phyloP scores from a whole-genome alignment of 1,140 invertebrate genomes.

The Penaeus vannamei region DNA sequence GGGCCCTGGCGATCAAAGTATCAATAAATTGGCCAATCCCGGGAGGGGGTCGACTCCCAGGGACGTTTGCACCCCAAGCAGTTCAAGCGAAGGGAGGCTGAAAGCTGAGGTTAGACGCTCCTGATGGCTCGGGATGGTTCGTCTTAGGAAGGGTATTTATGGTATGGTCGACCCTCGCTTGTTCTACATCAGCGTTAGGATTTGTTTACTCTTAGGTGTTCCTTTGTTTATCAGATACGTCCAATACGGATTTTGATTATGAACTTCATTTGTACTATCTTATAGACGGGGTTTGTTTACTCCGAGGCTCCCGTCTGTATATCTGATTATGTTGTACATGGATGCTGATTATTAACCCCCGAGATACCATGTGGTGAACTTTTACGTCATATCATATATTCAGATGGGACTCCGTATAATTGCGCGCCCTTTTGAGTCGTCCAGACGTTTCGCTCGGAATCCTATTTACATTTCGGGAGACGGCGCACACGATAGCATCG shows the following conservation, averaged over 20 bases:
- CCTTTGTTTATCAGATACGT: too few species aligned
- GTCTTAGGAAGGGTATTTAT: slow-evolving; percentile 35
- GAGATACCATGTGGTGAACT: neutral
- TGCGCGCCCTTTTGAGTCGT: too few species aligned
- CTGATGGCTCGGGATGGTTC: neutral
- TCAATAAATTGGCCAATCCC: slow-evolving; percentile 56
- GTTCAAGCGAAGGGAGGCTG: slow-evolving; percentile 5
- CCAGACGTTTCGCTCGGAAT: too few species aligned
- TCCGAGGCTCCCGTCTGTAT: slow-evolving; percentile 1
- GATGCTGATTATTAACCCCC: neutral
- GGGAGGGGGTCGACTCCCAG: slow-evolving; percentile 51
- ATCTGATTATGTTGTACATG: too few species aligned
- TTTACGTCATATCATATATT: too few species aligned
- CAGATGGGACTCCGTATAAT: too few species aligned
- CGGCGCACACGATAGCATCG: too few species aligned
- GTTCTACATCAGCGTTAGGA: slow-evolving; percentile 7
- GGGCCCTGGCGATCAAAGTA: slow-evolving; percentile 55
- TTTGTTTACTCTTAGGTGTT: too few species aligned
- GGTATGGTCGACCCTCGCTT: slow-evolving; percentile 41
- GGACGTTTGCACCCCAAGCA: slow-evolving; percentile 56
- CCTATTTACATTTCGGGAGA: too few species aligned
- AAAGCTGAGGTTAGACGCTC: neutral
- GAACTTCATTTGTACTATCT: too few species aligned
- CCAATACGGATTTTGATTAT: too few species aligned
- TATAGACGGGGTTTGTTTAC: slow-evolving; percentile 43